These are phyloP conservation scores for Grallaria varia DNA, from an alignment of 2,113 vertebrate genomes.

Conservation along the genomic window DNA sequence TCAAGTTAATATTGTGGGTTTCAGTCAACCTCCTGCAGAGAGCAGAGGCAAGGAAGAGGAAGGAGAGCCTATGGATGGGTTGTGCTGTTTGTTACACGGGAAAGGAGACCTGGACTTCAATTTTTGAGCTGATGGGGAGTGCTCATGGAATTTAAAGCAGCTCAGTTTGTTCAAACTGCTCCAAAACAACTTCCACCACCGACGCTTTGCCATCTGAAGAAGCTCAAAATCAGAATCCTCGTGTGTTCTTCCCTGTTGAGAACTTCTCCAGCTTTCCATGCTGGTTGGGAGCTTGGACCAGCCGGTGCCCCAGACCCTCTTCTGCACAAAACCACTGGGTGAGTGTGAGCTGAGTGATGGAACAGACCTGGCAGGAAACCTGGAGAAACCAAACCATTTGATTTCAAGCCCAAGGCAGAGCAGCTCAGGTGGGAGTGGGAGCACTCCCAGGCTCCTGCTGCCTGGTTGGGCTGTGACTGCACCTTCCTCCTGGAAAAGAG, in stretches of 20 bases:
- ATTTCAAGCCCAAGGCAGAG: background rate
- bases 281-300: background rate
- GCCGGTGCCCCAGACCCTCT: background rate
- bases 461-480: too few species aligned
- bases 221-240: background rate
- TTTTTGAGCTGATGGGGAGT: background rate
- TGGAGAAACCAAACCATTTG: background rate
- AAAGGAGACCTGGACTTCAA: background rate
- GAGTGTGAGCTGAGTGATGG: background rate
- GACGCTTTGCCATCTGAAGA: background rate
- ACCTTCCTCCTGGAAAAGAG: background rate
- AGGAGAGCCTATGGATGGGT: background rate
- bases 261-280: background rate
- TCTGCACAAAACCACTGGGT: background rate
- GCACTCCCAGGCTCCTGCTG: background rate
- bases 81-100: background rate
- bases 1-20: background rate
- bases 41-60: background rate
- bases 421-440: fast-evolving
- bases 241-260: fast-evolving
- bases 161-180: background rate
- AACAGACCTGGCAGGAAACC: background rate
- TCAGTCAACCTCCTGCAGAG: background rate
- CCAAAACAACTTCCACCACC: background rate
- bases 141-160: background rate